Base-by-base conservation (phyloP, 2,113 vertebrate species). In the Aptenodytes forsteri region DNA sequence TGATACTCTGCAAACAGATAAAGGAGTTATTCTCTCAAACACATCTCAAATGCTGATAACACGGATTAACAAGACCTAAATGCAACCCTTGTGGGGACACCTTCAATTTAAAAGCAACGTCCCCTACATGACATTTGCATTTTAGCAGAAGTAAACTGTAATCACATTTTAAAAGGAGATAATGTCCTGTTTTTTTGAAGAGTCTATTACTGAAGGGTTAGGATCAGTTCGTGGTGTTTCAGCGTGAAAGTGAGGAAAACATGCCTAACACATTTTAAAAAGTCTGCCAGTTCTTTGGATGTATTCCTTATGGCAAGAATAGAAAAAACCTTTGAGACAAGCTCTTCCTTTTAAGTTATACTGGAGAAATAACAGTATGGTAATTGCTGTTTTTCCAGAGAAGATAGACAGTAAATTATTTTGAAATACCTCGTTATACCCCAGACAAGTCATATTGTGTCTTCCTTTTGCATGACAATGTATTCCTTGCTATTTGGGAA, bases 361-460 rank as follows among this genome's bases (percentile, higher is more conserved):
- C 52, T 70, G 21, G 19, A 90, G 50, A 90, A 97, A 80, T 92
- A 97, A 71, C 47, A 84, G n/a, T 47, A 81, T 44, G 50, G 73
- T 93, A 97, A 97, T 95, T 91, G 86, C 65, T 93, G 77, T 66
- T 97, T 95, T 95, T 92, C 80, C 34, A 38, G 42, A 92, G 69
- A 89, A 92, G 64, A 78, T 0, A 87, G 85, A 92, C 72, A 82
- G 90, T 55, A 89, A 92, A 71, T 96, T 91, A 96, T 89, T 96
- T 89, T 95, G 34, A 95, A 96, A 92, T 87, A 78, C 44, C 85
- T 92, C 83, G 87, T 84, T 96, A 87, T 84, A 93, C 29, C 49
- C 38, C 47, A 46, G 90, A 83, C 83, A 92, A 93, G 76, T 91
- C 61, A 89, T 61, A 90, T 6, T 81, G 69, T 78, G 77, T 49